A percentile compares a stretch with the other conserved stretches of the same genome.
These are phyloP conservation scores for Pachydiplax longipennis DNA, from an alignment of 2,888 invertebrate genomes.

Conservation along the genomic window DNA sequence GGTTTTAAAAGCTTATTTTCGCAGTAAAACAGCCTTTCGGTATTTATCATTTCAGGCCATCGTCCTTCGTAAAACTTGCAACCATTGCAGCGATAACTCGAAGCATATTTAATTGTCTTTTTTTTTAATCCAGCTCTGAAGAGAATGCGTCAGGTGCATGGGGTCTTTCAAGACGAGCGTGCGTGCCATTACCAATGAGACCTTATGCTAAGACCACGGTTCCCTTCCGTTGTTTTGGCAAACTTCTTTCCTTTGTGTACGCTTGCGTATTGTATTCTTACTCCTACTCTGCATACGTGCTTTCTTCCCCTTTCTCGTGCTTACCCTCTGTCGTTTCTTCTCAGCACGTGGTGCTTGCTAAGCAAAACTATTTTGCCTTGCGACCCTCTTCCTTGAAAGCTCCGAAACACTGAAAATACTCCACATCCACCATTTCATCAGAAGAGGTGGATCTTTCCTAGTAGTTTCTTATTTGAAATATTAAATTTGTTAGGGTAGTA, in stretches of 20 bases:
- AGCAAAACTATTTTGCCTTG: not conserved
- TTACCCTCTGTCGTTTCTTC: not conserved
- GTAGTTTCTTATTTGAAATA: no score
- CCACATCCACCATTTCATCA: no score
- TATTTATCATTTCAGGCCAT: no score
- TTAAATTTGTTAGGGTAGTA: no score
- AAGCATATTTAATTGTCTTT: not conserved
- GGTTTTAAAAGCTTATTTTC: no score
- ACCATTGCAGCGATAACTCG: no score
- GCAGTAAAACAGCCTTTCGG: no score
- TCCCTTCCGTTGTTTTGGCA: conserved; percentile 6
- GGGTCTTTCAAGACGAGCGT: not conserved
- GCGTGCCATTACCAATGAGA: conserved; percentile 18
- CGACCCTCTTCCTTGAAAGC: not conserved
- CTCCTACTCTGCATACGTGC: not conserved
- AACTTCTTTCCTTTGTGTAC: not conserved
- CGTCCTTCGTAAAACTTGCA: no score
- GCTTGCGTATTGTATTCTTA: not conserved
- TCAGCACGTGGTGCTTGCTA: not conserved
- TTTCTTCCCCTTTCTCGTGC: not conserved
- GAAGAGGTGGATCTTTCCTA: no score
- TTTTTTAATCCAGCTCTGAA: not conserved
- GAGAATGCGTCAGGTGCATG: not conserved
- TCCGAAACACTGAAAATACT: not conserved
- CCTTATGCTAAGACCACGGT: not conserved